Evolutionary conservation across 2,888 invertebrate genomes (phyloP).

Genomic region (Priocnemis perturbator): DNA sequence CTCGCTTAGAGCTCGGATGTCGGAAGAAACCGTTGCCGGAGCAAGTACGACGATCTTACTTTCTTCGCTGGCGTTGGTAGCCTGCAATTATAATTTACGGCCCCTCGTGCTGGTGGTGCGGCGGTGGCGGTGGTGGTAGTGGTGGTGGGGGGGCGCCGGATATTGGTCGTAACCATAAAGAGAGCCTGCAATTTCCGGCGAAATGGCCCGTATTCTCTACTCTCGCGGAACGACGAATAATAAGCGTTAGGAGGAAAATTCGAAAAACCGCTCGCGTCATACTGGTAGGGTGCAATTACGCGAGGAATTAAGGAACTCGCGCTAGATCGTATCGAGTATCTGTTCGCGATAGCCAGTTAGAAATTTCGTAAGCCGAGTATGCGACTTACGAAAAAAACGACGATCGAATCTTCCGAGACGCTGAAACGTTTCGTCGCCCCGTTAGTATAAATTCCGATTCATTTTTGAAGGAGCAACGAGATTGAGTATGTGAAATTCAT

Average conservation of each 20-base stretch:
- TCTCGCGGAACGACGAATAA: conserved; percentile 1
- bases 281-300: neutral
- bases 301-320: neutral
- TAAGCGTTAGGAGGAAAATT: conserved; percentile 13
- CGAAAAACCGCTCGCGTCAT: neutral
- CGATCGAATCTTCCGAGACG: no score
- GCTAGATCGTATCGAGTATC: no score
- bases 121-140: no score
- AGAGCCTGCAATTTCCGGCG: conserved; percentile 30
- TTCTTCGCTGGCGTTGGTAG: conserved; percentile 38
- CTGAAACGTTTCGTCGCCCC: no score
- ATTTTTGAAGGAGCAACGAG: no score
- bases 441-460: no score
- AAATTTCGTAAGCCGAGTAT: no score
- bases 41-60: conserved; percentile 27
- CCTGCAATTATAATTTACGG: conserved; percentile 34
- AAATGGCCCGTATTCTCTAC: conserved; percentile 29
- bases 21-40: conserved; percentile 29
- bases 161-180: conserved; percentile 42
- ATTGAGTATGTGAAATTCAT: no score
- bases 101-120: neutral
- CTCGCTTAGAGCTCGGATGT: conserved; percentile 32
- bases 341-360: no score
- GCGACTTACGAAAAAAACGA: no score
- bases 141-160: conserved; percentile 25